Evolutionary conservation across 1,140 invertebrate genomes (phyloP).

Genomic region (Drosophila paulistorum): DNA sequence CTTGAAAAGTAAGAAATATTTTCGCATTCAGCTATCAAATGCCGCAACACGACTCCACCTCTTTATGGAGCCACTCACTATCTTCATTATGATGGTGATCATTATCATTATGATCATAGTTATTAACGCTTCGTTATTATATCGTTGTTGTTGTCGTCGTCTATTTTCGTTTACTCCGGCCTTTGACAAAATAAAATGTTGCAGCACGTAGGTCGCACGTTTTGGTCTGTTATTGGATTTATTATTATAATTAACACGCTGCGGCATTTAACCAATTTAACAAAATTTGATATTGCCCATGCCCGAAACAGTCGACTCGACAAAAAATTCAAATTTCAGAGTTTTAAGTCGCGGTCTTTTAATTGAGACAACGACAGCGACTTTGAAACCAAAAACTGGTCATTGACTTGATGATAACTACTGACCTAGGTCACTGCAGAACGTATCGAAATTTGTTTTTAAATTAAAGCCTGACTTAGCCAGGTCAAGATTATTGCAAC

Average conservation of each 20-base stretch:
- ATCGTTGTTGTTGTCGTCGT: conserved; percentile 22
- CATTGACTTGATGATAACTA: conserved; percentile 13
- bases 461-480: conserved; percentile 8
- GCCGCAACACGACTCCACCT: conserved; percentile 56
- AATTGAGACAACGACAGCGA: conserved; percentile 16
- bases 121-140: conserved; percentile 57
- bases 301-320: conserved; percentile 9
- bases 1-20: conserved; percentile 70
- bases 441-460: conserved; percentile 29
- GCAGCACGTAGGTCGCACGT: conserved; percentile 75
- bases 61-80: conserved; percentile 45
- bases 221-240: conserved; percentile 75
- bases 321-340: conserved; percentile 3
- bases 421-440: conserved; percentile 31
- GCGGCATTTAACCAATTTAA: conserved; percentile 57
- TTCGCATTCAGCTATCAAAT: conserved; percentile 54
- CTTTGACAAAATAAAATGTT: conserved; percentile 67
- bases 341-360: conserved; percentile 6
- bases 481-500: conserved; percentile 51
- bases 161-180: conserved; percentile 57
- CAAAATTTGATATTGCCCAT: conserved; percentile 25
- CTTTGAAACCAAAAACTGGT: conserved; percentile 43
- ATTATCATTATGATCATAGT: conserved; percentile 49
- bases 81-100: conserved; percentile 43
- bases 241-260: conserved; percentile 75